Percentiles rank a stretch among this genome's conserved stretches.
Conservation (phyloP, 2,888 invertebrate genomes). For the Spodoptera exigua region DNA sequence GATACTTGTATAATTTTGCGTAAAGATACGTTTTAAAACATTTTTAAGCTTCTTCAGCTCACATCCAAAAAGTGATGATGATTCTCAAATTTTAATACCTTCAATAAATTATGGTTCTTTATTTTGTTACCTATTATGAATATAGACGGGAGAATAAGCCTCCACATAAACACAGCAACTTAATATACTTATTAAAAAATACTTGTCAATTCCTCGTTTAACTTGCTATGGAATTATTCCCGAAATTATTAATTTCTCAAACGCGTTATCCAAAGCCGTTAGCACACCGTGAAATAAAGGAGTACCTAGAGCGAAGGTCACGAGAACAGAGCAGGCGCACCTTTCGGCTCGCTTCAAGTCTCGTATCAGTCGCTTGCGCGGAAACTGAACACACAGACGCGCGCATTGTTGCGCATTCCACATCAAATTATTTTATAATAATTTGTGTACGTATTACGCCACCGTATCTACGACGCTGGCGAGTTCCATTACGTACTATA, state of each 20-base stretch:
- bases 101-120: too few species aligned
- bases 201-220: background rate
- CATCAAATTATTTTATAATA: slow-evolving; percentile 17
- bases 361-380: slow-evolving; percentile 74
- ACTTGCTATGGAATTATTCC: background rate
- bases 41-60: too few species aligned
- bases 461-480: slow-evolving; percentile 9
- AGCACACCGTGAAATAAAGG: slow-evolving; percentile 51
- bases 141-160: too few species aligned
- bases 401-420: slow-evolving; percentile 55
- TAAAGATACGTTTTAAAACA: too few species aligned
- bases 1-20: too few species aligned
- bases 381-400: slow-evolving; percentile 65
- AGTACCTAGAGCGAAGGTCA: slow-evolving; percentile 63
- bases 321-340: slow-evolving; percentile 60
- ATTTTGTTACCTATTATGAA: too few species aligned
- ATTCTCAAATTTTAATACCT: too few species aligned
- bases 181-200: too few species aligned
- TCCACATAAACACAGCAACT: too few species aligned
- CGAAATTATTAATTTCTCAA: slow-evolving; percentile 15
- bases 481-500: slow-evolving; percentile 1
- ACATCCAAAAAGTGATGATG: too few species aligned
- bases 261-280: slow-evolving; percentile 39
- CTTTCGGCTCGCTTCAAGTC: slow-evolving; percentile 57
- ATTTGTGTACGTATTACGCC: slow-evolving; percentile 29